A percentile compares a stretch with the other conserved stretches of the same genome.
These are phyloP conservation scores for Drosophila gaucha DNA, from an alignment of 2,888 invertebrate genomes.

Conservation along the genomic window DNA sequence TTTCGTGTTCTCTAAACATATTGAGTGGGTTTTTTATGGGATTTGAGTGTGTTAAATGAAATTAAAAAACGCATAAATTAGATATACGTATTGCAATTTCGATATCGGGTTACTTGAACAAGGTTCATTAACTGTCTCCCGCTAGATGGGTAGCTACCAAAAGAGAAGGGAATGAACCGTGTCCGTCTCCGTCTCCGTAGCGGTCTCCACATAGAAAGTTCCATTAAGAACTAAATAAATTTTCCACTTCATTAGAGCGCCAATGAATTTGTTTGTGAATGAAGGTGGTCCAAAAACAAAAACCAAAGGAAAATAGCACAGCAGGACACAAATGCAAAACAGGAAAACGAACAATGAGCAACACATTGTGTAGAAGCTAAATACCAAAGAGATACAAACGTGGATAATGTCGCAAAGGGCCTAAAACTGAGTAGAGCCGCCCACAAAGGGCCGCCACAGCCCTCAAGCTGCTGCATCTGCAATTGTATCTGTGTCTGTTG, in stretches of 20 bases:
- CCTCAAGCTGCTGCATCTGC: constrained; percentile 32
- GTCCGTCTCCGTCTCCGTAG: background rate
- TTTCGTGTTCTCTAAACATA: constrained; percentile 51
- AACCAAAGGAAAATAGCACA: constrained; percentile 36
- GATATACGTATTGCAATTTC: constrained; percentile 73
- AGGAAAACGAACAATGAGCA: constrained; percentile 43
- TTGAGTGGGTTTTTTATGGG: constrained; percentile 71
- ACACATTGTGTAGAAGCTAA: constrained; percentile 13
- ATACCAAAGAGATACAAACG: constrained; percentile 35
- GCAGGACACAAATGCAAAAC: constrained; percentile 72
- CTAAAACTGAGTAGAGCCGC: constrained; percentile 35
- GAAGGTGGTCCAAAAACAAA: constrained; percentile 45
- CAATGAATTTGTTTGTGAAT: constrained; percentile 65
- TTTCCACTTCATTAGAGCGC: constrained; percentile 54
- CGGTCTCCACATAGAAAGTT: constrained; percentile 50
- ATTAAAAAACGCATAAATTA: constrained; percentile 78
- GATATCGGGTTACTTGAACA: constrained; percentile 76
- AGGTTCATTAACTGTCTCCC: constrained; percentile 70
- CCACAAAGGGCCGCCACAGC: constrained; percentile 32
- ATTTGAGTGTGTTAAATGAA: constrained; percentile 70
- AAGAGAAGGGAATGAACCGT: constrained; percentile 57
- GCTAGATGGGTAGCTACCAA: constrained; percentile 19
- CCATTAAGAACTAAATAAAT: constrained; percentile 27
- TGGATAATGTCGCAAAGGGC: constrained; percentile 49
- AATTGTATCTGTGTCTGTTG: constrained; percentile 22